Evolutionary conservation across 2,888 invertebrate species (phyloP).

Genomic region (Steromphala cineraria): DNA sequence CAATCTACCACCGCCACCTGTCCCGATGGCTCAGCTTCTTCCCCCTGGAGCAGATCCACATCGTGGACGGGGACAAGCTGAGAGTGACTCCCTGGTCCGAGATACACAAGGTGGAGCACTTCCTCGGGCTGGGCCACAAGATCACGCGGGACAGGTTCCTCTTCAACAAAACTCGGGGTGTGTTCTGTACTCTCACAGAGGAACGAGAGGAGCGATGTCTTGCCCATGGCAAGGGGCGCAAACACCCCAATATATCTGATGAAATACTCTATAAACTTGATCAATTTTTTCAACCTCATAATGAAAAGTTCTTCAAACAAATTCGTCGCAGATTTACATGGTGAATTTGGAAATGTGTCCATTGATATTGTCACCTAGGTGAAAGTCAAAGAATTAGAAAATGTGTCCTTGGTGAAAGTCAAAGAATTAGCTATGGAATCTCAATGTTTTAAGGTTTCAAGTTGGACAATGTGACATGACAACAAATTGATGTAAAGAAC

Average conservation of each 20-base stretch:
- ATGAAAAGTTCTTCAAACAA: conserved; percentile 81
- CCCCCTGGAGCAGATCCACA: conserved; percentile 90
- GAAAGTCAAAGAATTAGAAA: too few relatives aligned
- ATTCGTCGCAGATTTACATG: conserved; percentile 93
- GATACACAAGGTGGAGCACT: conserved; percentile 60
- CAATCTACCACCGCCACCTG: conserved; percentile 81
- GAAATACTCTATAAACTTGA: conserved; percentile 75
- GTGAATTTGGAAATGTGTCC: conserved; percentile 70
- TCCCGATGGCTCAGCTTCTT: conserved; percentile 94
- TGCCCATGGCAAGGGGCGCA: conserved; percentile 89
- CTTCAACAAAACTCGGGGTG: conserved; percentile 96
- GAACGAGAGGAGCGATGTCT: conserved; percentile 88
- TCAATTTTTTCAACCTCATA: conserved; percentile 60
- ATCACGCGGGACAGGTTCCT: conserved; percentile 86
- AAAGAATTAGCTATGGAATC: too few relatives aligned
- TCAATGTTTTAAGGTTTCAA: too few relatives aligned
- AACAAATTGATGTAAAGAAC: too few relatives aligned
- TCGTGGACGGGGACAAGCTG: conserved; percentile 83
- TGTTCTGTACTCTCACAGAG: conserved; percentile 84
- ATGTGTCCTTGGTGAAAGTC: too few relatives aligned
- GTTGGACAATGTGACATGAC: too few relatives aligned
- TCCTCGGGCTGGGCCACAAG: conserved; percentile 59
- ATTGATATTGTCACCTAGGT: too few relatives aligned
- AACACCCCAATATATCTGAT: conserved; percentile 89
- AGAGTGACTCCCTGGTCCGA: conserved; percentile 58